These are phyloP conservation scores for Calcarius lapponicus DNA, from an alignment of 2,797 vertebrate species.

Conservation along the genomic window DNA sequence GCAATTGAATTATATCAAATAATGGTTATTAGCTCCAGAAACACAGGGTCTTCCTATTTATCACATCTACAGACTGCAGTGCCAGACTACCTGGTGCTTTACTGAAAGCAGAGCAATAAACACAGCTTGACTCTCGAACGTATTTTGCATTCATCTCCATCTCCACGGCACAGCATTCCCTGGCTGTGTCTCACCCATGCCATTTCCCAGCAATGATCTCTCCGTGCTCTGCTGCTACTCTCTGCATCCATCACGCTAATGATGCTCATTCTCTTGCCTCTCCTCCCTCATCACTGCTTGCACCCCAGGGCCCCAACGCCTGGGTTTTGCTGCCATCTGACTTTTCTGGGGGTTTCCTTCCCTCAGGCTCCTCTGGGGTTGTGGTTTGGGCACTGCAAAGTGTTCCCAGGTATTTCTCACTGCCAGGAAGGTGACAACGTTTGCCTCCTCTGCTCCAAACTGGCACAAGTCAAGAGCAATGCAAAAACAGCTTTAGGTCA, in stretches of 20 bases:
- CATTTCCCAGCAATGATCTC: neutral
- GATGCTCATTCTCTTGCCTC: neutral
- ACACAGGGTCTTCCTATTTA: neutral
- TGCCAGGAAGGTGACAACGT: neutral
- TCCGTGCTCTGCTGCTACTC: neutral
- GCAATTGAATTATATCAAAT: neutral
- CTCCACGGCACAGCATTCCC: neutral
- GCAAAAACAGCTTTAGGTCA: neutral
- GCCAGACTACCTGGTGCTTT: neutral
- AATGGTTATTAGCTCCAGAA: neutral
- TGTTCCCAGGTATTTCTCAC: neutral
- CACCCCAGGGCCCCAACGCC: neutral
- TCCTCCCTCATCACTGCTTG: neutral
- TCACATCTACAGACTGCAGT: neutral
- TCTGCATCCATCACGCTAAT: neutral
- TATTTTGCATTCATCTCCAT: neutral
- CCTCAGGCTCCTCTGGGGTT: neutral
- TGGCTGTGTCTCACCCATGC: neutral
- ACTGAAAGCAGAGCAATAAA: neutral
- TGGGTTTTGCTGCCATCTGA: neutral
- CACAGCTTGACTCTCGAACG: neutral
- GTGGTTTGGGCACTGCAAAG: neutral
- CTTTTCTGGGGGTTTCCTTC: neutral
- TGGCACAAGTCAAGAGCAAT: neutral
- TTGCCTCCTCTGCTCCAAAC: neutral